Conservation (phyloP, 2,888 invertebrate species). For the Perizoma flavofasciatum region DNA sequence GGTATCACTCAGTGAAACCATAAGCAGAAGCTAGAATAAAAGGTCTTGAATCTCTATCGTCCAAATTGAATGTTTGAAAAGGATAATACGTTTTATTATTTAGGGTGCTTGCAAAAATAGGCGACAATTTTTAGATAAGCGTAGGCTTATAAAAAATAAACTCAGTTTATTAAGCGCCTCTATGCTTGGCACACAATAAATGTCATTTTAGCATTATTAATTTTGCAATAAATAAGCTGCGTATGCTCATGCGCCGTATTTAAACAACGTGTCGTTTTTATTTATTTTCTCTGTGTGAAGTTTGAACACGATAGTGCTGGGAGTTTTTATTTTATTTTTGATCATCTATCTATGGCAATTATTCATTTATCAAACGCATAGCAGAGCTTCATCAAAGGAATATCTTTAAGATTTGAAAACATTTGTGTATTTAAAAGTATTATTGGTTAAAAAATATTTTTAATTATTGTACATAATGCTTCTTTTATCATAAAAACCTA, state of each 20-base stretch:
- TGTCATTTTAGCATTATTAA: constrained; percentile 59
- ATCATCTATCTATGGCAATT: constrained; percentile 52
- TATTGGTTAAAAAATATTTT: no score
- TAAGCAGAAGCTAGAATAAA: no score
- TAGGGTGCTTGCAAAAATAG: constrained; percentile 12
- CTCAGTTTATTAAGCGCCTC: constrained; percentile 28
- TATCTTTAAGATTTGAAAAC: constrained; percentile 55
- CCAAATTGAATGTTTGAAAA: no score
- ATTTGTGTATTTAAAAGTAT: background rate
- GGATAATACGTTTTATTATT: no score
- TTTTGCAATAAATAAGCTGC: constrained; percentile 55
- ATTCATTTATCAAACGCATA: constrained; percentile 72
- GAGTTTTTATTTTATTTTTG: constrained; percentile 49
- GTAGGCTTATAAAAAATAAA: constrained; percentile 21
- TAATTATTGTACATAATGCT: no score
- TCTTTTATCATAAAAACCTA: no score
- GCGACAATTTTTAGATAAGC: constrained; percentile 26
- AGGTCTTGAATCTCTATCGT: no score
- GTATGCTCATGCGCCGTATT: constrained; percentile 53
- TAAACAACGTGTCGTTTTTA: constrained; percentile 55
- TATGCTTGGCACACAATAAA: constrained; percentile 48
- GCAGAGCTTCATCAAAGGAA: constrained; percentile 67
- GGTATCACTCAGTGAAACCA: no score
- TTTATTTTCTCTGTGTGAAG: constrained; percentile 60
- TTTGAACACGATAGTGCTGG: constrained; percentile 56